These are phyloP conservation scores for Trididemnum nubilum DNA, from an alignment of 23 tunicate species.

Conservation along the genomic window DNA sequence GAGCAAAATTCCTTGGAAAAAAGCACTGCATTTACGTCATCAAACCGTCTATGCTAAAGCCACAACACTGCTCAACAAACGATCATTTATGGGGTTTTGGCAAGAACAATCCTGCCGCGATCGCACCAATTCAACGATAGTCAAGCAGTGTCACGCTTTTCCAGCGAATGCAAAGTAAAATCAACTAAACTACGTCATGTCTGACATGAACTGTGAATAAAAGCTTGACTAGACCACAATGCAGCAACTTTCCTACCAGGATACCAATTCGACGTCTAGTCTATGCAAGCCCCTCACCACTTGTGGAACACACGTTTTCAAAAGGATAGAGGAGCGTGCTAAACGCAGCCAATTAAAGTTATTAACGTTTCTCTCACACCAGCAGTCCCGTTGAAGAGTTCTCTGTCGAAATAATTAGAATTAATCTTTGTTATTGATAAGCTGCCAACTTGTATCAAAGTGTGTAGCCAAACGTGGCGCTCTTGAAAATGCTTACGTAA, in stretches of 20 bases:
- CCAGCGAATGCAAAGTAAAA: slow-evolving; percentile 7
- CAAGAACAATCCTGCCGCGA: not conserved
- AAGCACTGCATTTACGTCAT: too few species aligned
- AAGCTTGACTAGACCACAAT: not conserved
- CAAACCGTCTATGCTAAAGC: too few species aligned
- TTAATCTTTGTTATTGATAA: too few species aligned
- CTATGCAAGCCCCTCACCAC: not conserved
- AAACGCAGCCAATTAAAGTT: too few species aligned
- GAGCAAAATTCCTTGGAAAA: too few species aligned
- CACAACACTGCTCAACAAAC: not conserved
- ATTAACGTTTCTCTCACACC: too few species aligned
- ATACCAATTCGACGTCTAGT: slow-evolving; percentile 7
- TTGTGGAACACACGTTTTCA: not conserved
- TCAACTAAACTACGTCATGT: slow-evolving; percentile 3
- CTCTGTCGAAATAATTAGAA: too few species aligned
- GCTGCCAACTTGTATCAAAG: too few species aligned
- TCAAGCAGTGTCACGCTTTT: slow-evolving; percentile 15
- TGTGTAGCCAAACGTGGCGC: too few species aligned
- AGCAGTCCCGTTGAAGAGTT: too few species aligned
- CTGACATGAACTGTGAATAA: slow-evolving; percentile 13
- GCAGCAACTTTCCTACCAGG: not conserved
- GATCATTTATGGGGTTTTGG: not conserved
- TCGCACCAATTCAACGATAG: not conserved
- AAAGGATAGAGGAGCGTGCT: too few species aligned
- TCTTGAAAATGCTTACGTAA: too few species aligned